Percentiles rank a stretch among this genome's conserved stretches.
Evolutionary conservation across 2,797 vertebrate genomes (phyloP).

Genomic region (Notolabrus celidotus): DNA sequence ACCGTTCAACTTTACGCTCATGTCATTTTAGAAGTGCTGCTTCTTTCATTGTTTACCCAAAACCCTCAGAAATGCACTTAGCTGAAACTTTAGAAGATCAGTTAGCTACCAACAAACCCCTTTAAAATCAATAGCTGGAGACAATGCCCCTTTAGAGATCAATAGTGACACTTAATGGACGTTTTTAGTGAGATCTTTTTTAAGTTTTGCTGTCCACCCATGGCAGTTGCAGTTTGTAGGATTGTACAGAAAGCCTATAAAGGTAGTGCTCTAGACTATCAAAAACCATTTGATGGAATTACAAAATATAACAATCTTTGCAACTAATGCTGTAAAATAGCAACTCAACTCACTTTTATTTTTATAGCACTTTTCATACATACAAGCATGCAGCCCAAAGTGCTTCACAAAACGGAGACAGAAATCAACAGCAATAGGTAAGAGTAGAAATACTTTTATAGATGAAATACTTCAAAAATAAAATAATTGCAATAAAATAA

Average conservation of each 20-base stretch:
- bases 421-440: too few relatives aligned
- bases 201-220: conserved; percentile 8
- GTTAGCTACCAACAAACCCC: conserved; percentile 28
- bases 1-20: conserved; percentile 25
- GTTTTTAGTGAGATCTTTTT: conserved; percentile 25
- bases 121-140: conserved; percentile 66
- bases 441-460: too few relatives aligned
- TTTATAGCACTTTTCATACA: too few relatives aligned
- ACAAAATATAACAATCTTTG: too few relatives aligned
- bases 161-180: conserved; percentile 65
- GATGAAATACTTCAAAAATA: too few relatives aligned
- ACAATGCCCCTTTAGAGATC: conserved; percentile 58
- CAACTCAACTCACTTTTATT: too few relatives aligned
- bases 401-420: too few relatives aligned
- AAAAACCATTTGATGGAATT: too few relatives aligned
- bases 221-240: conserved; percentile 8
- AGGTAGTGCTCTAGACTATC: too few relatives aligned
- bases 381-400: too few relatives aligned
- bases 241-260: neutral
- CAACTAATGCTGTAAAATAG: too few relatives aligned
- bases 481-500: too few relatives aligned
- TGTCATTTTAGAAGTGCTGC: conserved; percentile 54
- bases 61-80: conserved; percentile 67
- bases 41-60: conserved; percentile 56
- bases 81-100: conserved; percentile 70